phyloP scores from a whole-genome alignment of 2,888 invertebrate genomes.

The Melanophora roralis region DNA sequence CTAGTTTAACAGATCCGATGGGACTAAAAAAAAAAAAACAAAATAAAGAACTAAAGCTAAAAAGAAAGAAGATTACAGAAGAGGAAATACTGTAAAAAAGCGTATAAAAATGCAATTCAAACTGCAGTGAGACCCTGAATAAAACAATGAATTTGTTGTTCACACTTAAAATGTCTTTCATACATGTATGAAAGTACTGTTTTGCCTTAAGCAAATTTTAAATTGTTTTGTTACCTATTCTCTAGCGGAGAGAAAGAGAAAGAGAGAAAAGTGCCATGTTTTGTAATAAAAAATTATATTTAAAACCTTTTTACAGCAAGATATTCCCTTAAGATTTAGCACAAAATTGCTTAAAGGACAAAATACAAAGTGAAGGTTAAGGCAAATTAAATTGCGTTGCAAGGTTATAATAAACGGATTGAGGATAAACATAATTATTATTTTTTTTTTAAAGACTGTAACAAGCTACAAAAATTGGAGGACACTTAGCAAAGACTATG shows the following conservation, averaged over 20 bases:
- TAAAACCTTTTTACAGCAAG: background rate
- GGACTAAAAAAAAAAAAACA: constrained; percentile 4
- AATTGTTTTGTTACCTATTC: background rate
- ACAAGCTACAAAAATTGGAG: too few relatives aligned
- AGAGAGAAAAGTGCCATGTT: background rate
- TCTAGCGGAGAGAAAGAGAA: background rate
- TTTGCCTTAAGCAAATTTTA: background rate
- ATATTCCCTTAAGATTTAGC: constrained; percentile 17
- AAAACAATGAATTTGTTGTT: constrained; percentile 14
- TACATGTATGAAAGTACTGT: background rate
- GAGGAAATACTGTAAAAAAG: too few relatives aligned
- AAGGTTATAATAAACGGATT: constrained; percentile 7
- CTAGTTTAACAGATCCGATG: constrained; percentile 36
- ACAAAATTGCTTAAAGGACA: constrained; percentile 4
- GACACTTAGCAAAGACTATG: too few relatives aligned
- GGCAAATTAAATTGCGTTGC: constrained; percentile 4
- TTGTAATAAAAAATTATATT: constrained; percentile 1
- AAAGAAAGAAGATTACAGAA: too few relatives aligned
- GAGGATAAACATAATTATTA: background rate
- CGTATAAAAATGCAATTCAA: background rate
- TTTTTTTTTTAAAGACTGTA: background rate
- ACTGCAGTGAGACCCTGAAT: constrained; percentile 33
- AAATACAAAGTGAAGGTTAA: constrained; percentile 36
- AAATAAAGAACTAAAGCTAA: background rate
- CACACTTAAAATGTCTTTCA: background rate